phyloP scores from a whole-genome alignment of 1,140 invertebrate species.

The Drosophila tropicalis region DNA sequence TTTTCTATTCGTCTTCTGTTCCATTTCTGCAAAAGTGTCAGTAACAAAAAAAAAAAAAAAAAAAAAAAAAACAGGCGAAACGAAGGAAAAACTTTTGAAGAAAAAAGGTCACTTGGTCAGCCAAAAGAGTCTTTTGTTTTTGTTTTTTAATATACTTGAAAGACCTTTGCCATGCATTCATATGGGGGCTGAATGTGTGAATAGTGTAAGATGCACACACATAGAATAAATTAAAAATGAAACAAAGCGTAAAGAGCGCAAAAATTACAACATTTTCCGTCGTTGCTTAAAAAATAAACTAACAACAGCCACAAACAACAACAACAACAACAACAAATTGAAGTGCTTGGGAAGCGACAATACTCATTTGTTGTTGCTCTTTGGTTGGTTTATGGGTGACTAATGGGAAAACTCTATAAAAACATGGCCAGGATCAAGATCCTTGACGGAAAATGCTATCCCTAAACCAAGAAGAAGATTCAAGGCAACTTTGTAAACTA shows the following conservation, averaged over 20 bases:
- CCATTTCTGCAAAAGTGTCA: constrained; percentile 76
- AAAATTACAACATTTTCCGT: constrained; percentile 78
- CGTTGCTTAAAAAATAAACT: constrained; percentile 68
- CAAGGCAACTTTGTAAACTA: no score
- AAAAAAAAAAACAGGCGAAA: neutral
- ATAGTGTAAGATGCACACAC: constrained; percentile 64
- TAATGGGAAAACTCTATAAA: neutral
- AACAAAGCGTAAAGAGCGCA: constrained; percentile 80
- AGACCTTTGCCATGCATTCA: constrained; percentile 62
- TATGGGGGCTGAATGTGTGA: constrained; percentile 53
- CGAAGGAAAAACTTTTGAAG: constrained; percentile 5
- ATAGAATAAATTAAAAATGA: constrained; percentile 79
- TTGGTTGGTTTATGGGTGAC: neutral
- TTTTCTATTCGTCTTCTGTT: constrained; percentile 33
- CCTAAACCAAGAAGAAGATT: no score
- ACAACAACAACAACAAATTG: neutral
- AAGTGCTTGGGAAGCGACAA: constrained; percentile 45
- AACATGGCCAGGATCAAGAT: no score
- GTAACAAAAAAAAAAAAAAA: constrained; percentile 24
- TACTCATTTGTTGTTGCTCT: neutral
- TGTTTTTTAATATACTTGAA: constrained; percentile 46
- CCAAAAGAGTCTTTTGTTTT: constrained; percentile 62
- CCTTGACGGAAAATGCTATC: no score
- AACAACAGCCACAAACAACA: constrained; percentile 3
- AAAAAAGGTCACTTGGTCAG: constrained; percentile 78